phyloP scores from a whole-genome alignment of 35 echinoderm and acorn worm species.

The Heliocidaris tuberculata region DNA sequence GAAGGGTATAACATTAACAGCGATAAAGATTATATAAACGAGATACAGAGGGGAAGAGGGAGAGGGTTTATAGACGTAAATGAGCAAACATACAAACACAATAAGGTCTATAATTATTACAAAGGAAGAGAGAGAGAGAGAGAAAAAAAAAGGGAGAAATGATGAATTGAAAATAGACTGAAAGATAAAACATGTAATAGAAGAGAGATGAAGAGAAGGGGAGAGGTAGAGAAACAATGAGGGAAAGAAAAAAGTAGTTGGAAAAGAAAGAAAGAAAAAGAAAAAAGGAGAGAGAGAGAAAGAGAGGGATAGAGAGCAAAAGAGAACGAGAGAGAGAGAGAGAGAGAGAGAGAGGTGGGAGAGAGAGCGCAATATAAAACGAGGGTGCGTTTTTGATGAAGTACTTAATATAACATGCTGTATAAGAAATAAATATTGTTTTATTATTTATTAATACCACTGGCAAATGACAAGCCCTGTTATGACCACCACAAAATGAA shows the following conservation, averaged over 20 bases:
- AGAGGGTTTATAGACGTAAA: background rate
- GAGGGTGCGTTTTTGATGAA: too few relatives aligned
- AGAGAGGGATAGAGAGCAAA: too few relatives aligned
- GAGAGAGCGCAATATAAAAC: too few relatives aligned
- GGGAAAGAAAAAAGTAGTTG: too few relatives aligned
- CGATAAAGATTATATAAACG: background rate
- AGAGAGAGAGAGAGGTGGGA: too few relatives aligned
- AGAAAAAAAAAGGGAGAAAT: background rate
- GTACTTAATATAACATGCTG: too few relatives aligned
- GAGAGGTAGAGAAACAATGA: background rate
- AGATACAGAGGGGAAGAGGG: too few relatives aligned
- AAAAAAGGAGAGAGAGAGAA: too few relatives aligned
- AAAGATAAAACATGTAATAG: background rate
- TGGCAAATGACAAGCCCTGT: background rate
- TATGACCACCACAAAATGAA: background rate
- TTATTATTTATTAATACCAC: too few relatives aligned
- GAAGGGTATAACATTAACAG: background rate
- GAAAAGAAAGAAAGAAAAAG: too few relatives aligned
- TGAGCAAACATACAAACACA: background rate
- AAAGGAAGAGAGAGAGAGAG: background rate
- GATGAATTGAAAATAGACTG: background rate
- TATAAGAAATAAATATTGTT: too few relatives aligned
- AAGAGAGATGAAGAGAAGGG: background rate
- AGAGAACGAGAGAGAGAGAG: too few relatives aligned
- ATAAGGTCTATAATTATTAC: background rate